Evolutionary conservation across 1,140 invertebrate species (phyloP).

Genomic region (Camponotus pennsylvanicus): DNA sequence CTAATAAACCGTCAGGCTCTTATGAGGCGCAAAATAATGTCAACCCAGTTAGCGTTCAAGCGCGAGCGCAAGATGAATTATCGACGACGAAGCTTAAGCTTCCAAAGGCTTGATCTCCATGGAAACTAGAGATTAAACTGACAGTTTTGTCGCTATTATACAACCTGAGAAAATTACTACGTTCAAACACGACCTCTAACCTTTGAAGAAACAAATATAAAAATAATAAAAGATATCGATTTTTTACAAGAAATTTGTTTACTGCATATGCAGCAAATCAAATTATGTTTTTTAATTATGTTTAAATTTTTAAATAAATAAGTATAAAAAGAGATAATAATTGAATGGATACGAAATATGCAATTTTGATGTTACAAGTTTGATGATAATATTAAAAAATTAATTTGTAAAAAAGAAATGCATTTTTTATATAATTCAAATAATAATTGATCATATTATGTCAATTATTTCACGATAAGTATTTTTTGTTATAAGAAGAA

Average conservation of each 20-base stretch:
- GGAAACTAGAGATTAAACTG: conserved; percentile 77
- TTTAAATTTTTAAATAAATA: background rate
- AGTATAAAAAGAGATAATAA: background rate
- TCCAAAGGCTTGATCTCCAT: conserved; percentile 64
- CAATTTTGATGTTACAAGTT: background rate
- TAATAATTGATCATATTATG: background rate
- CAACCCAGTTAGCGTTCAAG: conserved; percentile 42
- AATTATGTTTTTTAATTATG: background rate
- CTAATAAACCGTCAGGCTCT: conserved; percentile 44
- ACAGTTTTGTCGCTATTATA: conserved; percentile 70
- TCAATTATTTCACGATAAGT: background rate
- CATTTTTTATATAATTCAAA: background rate
- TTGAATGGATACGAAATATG: background rate
- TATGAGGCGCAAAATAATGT: conserved; percentile 55
- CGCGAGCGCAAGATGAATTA: conserved; percentile 68
- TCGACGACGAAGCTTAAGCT: conserved; percentile 53
- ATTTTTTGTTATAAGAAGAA: background rate
- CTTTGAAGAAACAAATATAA: conserved; percentile 40
- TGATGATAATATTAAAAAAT: background rate
- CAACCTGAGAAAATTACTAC: conserved; percentile 67
- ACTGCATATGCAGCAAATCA: background rate
- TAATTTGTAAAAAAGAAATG: background rate
- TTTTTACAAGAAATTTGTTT: background rate
- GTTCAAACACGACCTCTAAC: conserved; percentile 35
- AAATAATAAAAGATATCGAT: conserved; percentile 24